A percentile compares a stretch with the other conserved stretches of the same genome.
These are phyloP conservation scores for Zoanthus gigantus DNA, from an alignment of 92 coral and sea anemone species.

Conservation along the genomic window DNA sequence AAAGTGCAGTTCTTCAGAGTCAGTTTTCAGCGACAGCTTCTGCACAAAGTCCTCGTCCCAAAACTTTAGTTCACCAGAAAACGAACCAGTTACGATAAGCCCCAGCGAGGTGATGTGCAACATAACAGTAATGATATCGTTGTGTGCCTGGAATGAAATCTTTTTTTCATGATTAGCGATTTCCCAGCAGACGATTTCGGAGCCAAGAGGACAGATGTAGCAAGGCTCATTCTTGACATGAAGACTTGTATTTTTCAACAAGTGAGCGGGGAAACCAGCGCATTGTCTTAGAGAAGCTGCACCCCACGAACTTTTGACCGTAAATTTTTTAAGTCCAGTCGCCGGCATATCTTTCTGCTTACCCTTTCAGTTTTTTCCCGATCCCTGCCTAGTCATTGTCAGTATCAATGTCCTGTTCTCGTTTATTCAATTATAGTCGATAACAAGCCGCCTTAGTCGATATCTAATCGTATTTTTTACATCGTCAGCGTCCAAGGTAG, in stretches of 20 bases:
- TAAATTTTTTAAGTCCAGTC: slow-evolving; percentile 40
- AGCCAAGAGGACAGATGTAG: slow-evolving; percentile 76
- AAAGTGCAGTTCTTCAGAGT: slow-evolving; percentile 58
- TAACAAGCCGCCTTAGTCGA: neutral
- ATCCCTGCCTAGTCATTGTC: neutral
- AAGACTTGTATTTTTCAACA: slow-evolving; percentile 30
- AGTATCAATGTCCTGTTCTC: neutral
- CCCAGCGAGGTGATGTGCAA: slow-evolving; percentile 60
- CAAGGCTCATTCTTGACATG: slow-evolving; percentile 49
- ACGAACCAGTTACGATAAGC: slow-evolving; percentile 65
- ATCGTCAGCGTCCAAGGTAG: slow-evolving; percentile 43
- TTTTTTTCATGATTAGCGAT: slow-evolving; percentile 55
- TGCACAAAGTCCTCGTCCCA: slow-evolving; percentile 71
- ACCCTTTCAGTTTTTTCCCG: neutral
- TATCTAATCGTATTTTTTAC: neutral
- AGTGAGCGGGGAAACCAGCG: slow-evolving; percentile 81
- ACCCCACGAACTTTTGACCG: slow-evolving; percentile 82
- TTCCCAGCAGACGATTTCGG: slow-evolving; percentile 83
- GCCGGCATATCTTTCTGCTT: neutral
- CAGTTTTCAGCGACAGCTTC: slow-evolving; percentile 44
- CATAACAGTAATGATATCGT: slow-evolving; percentile 80
- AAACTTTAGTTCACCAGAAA: slow-evolving; percentile 82
- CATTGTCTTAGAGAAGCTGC: slow-evolving; percentile 83
- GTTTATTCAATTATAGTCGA: neutral
- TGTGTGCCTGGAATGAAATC: slow-evolving; percentile 80